These are phyloP conservation scores for Pemphigus obesinymphae DNA, from an alignment of 1,140 invertebrate genomes.

Conservation along the genomic window DNA sequence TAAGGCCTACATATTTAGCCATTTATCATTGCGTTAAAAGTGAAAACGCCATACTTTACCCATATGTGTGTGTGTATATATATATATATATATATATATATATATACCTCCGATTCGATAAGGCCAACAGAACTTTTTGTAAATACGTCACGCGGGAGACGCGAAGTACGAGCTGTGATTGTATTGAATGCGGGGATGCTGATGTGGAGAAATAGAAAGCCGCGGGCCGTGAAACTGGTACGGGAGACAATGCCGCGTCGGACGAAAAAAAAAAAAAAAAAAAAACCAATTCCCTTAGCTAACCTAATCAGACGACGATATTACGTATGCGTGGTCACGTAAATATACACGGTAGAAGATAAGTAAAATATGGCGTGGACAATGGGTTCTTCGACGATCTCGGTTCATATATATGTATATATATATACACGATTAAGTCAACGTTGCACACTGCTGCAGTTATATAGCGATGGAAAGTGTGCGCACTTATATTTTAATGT, in stretches of 20 bases:
- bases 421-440: slow-evolving; percentile 4
- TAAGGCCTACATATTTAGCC: no score
- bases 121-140: no score
- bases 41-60: no score
- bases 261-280: slow-evolving; percentile 2
- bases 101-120: no score
- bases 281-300: background rate
- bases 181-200: no score
- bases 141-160: no score
- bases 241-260: background rate
- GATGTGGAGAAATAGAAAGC: no score
- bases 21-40: no score
- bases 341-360: background rate
- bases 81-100: no score
- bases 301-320: background rate
- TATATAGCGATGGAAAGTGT: background rate
- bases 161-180: no score
- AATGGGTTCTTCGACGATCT: background rate
- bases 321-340: slow-evolving; percentile 22
- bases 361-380: background rate
- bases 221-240: no score
- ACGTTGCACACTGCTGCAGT: background rate
- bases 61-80: no score
- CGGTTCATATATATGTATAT: background rate
- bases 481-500: background rate